phyloP scores from a whole-genome alignment of 2,113 vertebrate species.

The Oxyruncus cristatus region DNA sequence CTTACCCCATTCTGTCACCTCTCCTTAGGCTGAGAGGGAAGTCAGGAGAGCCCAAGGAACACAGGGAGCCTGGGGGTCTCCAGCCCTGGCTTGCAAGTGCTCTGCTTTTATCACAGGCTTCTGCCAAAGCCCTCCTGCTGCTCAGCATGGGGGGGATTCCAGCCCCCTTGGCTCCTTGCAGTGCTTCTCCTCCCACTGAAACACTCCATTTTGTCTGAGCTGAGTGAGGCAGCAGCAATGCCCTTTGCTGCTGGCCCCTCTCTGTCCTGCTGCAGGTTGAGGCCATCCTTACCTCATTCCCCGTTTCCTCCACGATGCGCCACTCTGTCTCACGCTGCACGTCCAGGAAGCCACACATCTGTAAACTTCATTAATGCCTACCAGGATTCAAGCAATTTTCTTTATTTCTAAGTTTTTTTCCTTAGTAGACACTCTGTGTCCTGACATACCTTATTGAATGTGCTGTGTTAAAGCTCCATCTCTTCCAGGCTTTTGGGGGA shows the following conservation, averaged over 20 bases:
- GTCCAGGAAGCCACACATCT: neutral
- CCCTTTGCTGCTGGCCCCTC: neutral
- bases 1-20: neutral
- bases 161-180: neutral
- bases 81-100: neutral
- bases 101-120: neutral
- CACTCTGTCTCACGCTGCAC: neutral
- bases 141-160: fast-evolving
- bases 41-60: neutral
- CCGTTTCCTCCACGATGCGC: neutral
- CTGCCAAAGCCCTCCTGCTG: neutral
- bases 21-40: neutral
- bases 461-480: neutral
- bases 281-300: neutral
- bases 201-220: neutral
- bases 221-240: neutral
- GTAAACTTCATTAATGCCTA: neutral
- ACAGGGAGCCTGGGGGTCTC: neutral
- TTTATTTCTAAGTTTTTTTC: neutral
- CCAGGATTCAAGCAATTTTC: neutral
- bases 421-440: neutral
- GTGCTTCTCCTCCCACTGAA: neutral
- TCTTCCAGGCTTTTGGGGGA: neutral
- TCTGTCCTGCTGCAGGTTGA: neutral
- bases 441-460: neutral